Base-by-base conservation (phyloP, 2,113 vertebrate genomes). In the Osmerus mordax region DNA sequence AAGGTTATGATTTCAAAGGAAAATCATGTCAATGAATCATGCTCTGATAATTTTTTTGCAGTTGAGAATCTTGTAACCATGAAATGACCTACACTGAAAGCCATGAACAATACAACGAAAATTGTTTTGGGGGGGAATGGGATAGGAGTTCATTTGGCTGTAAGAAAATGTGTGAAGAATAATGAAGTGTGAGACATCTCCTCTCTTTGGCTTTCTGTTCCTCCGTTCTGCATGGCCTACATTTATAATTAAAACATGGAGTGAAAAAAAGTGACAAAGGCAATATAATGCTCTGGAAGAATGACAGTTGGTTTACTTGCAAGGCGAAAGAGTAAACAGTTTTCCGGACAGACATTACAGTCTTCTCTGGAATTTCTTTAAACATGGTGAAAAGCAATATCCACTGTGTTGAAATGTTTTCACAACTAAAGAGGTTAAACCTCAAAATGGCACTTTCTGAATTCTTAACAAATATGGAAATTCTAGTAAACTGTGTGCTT, bases 231-330 rank as follows among this genome's bases (percentile, higher is more conserved):
- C 67, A 65, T 81, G 76, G 79, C 74, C 79, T 76, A 68, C 41
- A 75, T 80, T 82, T 61, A 62, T 74, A 84, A 85, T 85, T 77
- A 75, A 77, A 81, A 63, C 29, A 3, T 29, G 28, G 61, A 70
- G 65, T 47, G 55, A 71, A 71, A 47, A 76, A 71, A 7, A 18
- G 65, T 68, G 81, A 77, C 67, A 82, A 74, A 84, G 79, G 59
- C 59, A 73, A 74, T 77, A 73, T 78, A 67, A 84, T 72, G 67
- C 71, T 72, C 11, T 65, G 28, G 19, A 41, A 67, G 25, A 66
- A 69, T 47, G 61, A 69, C 61, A 51, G 47, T 62, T 63, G 71
- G 73, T 21, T 74, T 62, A 72, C 76, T 72, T 82, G 75, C 55
- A 70, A 71, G 47, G 21, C 54, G n/a, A 36, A 65, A 41, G 32